A percentile compares a stretch with the other conserved stretches of the same genome.
These are phyloP conservation scores for Etheostoma spectabile DNA, from an alignment of 2,113 vertebrate genomes.

Conservation along the genomic window DNA sequence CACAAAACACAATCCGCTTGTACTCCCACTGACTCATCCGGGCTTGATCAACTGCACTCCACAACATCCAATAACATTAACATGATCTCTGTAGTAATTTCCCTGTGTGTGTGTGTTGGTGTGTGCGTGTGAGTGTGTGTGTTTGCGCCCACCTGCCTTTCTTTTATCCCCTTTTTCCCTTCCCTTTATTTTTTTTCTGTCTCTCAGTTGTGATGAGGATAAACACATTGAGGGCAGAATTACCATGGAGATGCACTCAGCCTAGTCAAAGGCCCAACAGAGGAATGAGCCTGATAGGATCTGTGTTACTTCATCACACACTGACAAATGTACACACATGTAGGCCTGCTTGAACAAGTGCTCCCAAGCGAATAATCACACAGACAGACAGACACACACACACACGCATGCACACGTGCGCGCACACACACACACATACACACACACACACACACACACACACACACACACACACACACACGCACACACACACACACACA, in stretches of 20 bases:
- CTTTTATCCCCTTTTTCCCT: conserved; percentile 32
- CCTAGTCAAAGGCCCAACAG: conserved; percentile 65
- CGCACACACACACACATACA: conserved; percentile 14
- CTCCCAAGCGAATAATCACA: neutral
- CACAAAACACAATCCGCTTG: conserved; percentile 11
- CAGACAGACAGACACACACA: no score
- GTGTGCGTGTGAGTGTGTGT: conserved; percentile 6
- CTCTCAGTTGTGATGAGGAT: conserved; percentile 42
- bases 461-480: no score
- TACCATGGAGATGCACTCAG: conserved; percentile 61
- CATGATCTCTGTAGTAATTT: conserved; percentile 49
- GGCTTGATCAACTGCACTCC: conserved; percentile 61
- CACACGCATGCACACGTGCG: no score
- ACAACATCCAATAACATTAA: conserved; percentile 63
- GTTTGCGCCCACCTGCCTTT: neutral
- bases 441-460: conserved; percentile 20
- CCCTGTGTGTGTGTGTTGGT: conserved; percentile 27
- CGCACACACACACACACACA: conserved; percentile 15
- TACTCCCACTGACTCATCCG: conserved; percentile 45
- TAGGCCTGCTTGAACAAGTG: conserved; percentile 6
- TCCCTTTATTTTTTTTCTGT: conserved; percentile 34
- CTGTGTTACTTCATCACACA: conserved; percentile 63
- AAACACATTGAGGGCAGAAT: conserved; percentile 64
- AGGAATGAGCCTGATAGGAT: conserved; percentile 75
- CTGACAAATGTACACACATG: conserved; percentile 45